Evolutionary conservation across 2,888 invertebrate genomes (phyloP), one percentile per base, ranked within the genome.

Genomic region (Glaucopsyche alexis): DNA sequence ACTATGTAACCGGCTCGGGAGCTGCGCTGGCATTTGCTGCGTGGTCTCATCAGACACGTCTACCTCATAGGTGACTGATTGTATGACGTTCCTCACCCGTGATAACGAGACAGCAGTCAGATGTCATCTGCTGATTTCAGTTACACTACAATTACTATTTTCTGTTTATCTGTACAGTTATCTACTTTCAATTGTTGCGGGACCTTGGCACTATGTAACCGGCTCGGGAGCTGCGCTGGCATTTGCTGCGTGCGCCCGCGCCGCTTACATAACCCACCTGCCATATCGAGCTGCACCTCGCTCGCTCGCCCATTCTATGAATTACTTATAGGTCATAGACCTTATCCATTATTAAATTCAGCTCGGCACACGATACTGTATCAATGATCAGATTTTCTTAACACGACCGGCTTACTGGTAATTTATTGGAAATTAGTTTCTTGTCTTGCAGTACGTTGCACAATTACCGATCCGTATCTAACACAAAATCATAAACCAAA

Each of bases 201-300:
- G 85, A 84, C 90, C 90, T 91, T 90, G 90, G 88, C 87, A 85
- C 85, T 81, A 81, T 82, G 84, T 83, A 84, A 50, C 66, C 66
- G 42, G 84, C 85, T 83, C 85, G 84, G 86, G 87, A 86, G 85
- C 85, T 87, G 86, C 84, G 82, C 84, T 88, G 87, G 88, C 88
- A 90, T 90, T 90, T 88, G 84, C 60, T 60, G 86, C 86, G 81
- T 83, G 83, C 81, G 82, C 81, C 80, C 81, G 87, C 87, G 83
- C 83, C 83, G 86, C 86, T 93, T 92, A 91, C 91, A 91, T 91
- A 92, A 92, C 90, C 84, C 91, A 92, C 92, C 92, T 92, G 93
- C 92, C 92, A 88, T 92, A 91, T 91, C 89, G 84, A 87, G 88
- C 84, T 81, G 82, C 89, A 88, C 90, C 90, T 89, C 88, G 88